Evolutionary conservation across 2,797 vertebrate genomes (phyloP).

Genomic region (Pachyuromys duprasi): DNA sequence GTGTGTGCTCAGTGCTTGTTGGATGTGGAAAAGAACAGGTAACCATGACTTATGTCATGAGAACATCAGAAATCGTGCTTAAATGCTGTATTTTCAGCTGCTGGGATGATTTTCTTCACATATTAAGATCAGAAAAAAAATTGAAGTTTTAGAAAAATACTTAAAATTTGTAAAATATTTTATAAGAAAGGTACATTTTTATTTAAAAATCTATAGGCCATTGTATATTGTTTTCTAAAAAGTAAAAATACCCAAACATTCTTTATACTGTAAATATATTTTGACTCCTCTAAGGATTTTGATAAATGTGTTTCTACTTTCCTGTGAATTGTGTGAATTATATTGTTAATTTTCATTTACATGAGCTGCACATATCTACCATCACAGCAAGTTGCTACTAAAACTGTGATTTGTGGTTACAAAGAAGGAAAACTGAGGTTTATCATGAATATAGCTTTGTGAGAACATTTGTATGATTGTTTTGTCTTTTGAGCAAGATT

Average conservation of each 20-base stretch:
- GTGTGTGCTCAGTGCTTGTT: not conserved
- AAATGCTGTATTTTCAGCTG: not conserved
- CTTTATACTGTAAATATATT: not conserved
- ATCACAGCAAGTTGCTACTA: not conserved
- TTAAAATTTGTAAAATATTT: not conserved
- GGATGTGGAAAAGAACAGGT: not conserved
- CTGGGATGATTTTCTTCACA: not conserved
- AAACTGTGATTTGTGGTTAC: conserved; percentile 9
- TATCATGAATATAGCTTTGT: conserved; percentile 2
- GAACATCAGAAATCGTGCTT: not conserved
- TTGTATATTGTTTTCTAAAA: conserved; percentile 15
- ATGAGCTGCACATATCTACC: not conserved
- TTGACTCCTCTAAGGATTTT: not conserved
- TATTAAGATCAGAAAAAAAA: not conserved
- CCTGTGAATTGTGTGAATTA: not conserved
- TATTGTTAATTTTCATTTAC: not conserved
- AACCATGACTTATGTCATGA: not conserved
- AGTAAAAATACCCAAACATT: not conserved
- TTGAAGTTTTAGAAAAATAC: not conserved
- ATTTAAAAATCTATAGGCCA: not conserved
- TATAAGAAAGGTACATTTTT: not conserved
- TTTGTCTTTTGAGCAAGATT: not conserved
- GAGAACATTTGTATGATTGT: not conserved
- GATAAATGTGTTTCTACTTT: not conserved
- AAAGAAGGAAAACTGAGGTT: not conserved